Evolutionary conservation across 2,888 invertebrate genomes (phyloP).

Genomic region (Pedicia rivosa): DNA sequence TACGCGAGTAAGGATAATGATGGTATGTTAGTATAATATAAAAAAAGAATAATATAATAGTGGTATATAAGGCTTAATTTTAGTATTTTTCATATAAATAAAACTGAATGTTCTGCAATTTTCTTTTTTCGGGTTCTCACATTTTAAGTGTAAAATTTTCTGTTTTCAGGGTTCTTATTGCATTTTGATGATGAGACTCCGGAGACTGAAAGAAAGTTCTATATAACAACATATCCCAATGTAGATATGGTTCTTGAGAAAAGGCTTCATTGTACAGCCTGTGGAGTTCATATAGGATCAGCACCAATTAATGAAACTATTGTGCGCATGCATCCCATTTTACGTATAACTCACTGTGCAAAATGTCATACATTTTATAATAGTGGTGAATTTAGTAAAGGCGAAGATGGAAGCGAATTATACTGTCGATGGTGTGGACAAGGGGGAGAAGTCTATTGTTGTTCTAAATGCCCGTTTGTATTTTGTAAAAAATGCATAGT

Average conservation of each 20-base stretch:
- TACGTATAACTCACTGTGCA: slow-evolving; percentile 54
- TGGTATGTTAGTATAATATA: too few species aligned
- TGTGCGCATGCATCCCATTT: slow-evolving; percentile 55
- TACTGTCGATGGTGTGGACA: slow-evolving; percentile 77
- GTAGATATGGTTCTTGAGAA: slow-evolving; percentile 40
- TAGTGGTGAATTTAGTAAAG: slow-evolving; percentile 67
- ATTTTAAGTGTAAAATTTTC: too few species aligned
- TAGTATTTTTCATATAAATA: too few species aligned
- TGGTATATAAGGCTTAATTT: too few species aligned
- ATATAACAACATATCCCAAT: slow-evolving; percentile 37
- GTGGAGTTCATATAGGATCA: slow-evolving; percentile 58
- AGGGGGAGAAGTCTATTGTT: slow-evolving; percentile 63
- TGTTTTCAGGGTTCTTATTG: slow-evolving; percentile 18
- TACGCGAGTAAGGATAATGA: too few species aligned
- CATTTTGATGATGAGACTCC: slow-evolving; percentile 38
- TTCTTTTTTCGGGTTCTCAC: too few species aligned
- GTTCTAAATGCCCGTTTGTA: slow-evolving; percentile 56
- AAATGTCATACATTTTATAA: slow-evolving; percentile 62
- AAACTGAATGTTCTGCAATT: too few species aligned
- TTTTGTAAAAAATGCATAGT: slow-evolving; percentile 66
- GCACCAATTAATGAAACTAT: slow-evolving; percentile 43
- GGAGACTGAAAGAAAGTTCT: slow-evolving; percentile 37
- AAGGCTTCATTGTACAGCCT: slow-evolving; percentile 62
- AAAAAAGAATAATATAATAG: too few species aligned
- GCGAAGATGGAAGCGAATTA: slow-evolving; percentile 67